A percentile compares a stretch with the other conserved stretches of the same genome.
Evolutionary conservation across 1,140 invertebrate genomes (phyloP).

Genomic region (Drosophila leontia): DNA sequence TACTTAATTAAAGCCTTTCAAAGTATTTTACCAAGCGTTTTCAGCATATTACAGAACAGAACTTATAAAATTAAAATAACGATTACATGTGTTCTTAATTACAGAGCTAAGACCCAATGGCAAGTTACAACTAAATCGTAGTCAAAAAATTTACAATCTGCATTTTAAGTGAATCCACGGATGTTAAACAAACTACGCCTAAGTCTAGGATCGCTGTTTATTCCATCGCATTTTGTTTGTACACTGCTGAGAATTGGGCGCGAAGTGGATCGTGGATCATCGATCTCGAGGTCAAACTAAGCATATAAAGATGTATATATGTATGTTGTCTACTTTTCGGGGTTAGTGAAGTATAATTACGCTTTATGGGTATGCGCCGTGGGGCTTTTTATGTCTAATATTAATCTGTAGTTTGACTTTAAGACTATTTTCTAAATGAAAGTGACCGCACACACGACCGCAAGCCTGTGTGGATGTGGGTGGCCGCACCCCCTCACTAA

Average conservation of each 20-base stretch:
- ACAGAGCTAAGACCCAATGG: conserved; percentile 74
- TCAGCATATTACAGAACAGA: conserved; percentile 68
- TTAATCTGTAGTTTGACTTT: conserved; percentile 82
- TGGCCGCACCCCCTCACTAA: conserved; percentile 27
- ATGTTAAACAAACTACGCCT: conserved; percentile 52
- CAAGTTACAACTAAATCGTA: conserved; percentile 73
- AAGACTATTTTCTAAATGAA: conserved; percentile 67
- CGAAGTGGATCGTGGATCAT: conserved; percentile 42
- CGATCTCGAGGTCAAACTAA: conserved; percentile 45
- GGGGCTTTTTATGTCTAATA: conserved; percentile 53
- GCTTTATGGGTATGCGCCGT: conserved; percentile 36
- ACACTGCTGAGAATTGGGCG: conserved; percentile 67
- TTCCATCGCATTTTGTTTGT: conserved; percentile 50
- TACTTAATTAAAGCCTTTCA: conserved; percentile 61
- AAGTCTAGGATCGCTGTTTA: conserved; percentile 44
- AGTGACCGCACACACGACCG: conserved; percentile 36
- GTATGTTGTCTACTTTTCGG: conserved; percentile 44
- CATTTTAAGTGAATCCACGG: conserved; percentile 45
- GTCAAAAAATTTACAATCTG: conserved; percentile 73
- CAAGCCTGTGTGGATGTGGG: conserved; percentile 19
- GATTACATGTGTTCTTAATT: conserved; percentile 62
- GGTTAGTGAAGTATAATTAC: conserved; percentile 47
- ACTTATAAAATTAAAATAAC: conserved; percentile 79
- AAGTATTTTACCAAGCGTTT: conserved; percentile 62
- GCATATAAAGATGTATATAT: conserved; percentile 51